Evolutionary conservation across 2,888 invertebrate genomes (phyloP).

Genomic region (Anoncus sp.): DNA sequence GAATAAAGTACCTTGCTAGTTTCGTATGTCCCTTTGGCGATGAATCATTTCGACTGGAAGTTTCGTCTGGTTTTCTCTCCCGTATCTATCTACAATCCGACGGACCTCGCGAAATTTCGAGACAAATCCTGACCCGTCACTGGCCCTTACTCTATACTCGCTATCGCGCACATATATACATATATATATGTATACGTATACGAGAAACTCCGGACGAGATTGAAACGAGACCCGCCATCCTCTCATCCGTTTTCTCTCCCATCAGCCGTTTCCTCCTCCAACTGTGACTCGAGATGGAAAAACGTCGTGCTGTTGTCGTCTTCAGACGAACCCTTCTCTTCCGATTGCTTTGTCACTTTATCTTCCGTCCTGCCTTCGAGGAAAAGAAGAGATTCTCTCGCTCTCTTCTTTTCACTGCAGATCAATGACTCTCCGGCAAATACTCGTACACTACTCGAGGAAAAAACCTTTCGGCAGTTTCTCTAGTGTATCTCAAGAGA

Average conservation of each 20-base stretch:
- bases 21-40: conserved; percentile 12
- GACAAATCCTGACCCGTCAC: conserved; percentile 45
- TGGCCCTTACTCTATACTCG: conserved; percentile 40
- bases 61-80: conserved; percentile 18
- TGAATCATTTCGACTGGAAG: conserved; percentile 50
- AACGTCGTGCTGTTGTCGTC: conserved; percentile 52
- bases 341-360: conserved; percentile 52
- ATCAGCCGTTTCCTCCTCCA: conserved; percentile 39
- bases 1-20: neutral
- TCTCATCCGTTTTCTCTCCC: conserved; percentile 33
- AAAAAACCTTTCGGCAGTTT: conserved; percentile 31
- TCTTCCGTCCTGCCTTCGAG: conserved; percentile 33
- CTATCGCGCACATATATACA: neutral
- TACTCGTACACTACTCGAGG: neutral
- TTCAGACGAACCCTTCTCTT: conserved; percentile 49
- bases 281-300: conserved; percentile 51
- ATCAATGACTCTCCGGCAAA: conserved; percentile 35
- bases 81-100: neutral
- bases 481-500: neutral
- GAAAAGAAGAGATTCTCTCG: conserved; percentile 13
- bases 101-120: conserved; percentile 37
- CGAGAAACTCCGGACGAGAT: conserved; percentile 41
- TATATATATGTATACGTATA: neutral
- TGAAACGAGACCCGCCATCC: conserved; percentile 47
- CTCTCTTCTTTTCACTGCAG: conserved; percentile 29